Evolutionary conservation across 1,140 invertebrate species (phyloP), one percentile per base, ranked within the genome.

Genomic region (Drosophila nigromelanica): DNA sequence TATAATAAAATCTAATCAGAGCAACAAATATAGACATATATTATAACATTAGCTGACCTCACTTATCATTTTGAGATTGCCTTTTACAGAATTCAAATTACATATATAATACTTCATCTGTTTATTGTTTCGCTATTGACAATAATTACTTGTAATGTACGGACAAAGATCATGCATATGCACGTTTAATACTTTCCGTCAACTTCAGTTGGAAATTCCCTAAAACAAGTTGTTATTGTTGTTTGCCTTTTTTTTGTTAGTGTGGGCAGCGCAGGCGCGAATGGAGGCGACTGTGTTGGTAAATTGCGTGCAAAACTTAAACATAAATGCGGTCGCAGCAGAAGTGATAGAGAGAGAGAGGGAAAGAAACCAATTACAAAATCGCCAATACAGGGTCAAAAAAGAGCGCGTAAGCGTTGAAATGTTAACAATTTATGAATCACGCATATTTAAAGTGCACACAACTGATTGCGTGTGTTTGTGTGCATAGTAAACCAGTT

Each of bases 331-430:
- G 61, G 27, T 27, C 35, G 51, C 0, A 8, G 7, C 33, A 35
- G n/a, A 30, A 52, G 35, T 35, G 48, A 58, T 14, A 33, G 11
- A 66, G 50, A 39, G 54, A 51, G 58, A 40, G 24, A 54, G 18
- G 43, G 14, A 69, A 43, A 64, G 54, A 75, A 74, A 48, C 64
- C 72, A 82, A 87, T 86, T 86, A 87, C 81, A 82, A 86, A 86
- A 86, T 87, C 83, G 78, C 71, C 71, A 69, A 82, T 82, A 80
- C 74, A 86, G 82, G 81, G 74, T 86, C 78, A 68, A 73, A 61
- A 68, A 78, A 68, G 45, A 62, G 58, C 63, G 64, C 60, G 60
- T 72, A 77, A 58, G 70, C 69, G 47, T 58, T 70, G 72, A 82
- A 83, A 78, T 66, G 59, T 50, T 55, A 74, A 70, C 51, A 63